phyloP scores from a whole-genome alignment of 2,113 vertebrate species.

The Pristiophorus japonicus region DNA sequence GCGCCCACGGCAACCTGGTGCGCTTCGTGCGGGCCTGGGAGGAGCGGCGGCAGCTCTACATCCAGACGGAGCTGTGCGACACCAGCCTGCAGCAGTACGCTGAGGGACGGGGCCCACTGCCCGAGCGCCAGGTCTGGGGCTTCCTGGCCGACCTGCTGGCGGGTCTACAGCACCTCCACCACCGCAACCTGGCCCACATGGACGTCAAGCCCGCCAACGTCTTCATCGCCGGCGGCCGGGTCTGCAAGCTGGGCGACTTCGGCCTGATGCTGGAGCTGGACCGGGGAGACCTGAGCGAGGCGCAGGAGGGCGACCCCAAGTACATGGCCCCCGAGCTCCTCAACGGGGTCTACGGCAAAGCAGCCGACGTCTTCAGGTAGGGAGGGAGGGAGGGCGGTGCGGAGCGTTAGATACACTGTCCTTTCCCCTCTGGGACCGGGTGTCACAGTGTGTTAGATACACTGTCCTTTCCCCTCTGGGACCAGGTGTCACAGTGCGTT shows the following conservation, averaged over 20 bases:
- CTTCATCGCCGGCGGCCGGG: conserved; percentile 66
- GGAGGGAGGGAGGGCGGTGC: background rate
- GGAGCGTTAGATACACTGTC: background rate
- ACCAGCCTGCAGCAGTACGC: conserved; percentile 72
- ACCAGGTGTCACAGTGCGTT: background rate
- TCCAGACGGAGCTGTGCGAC: conserved; percentile 80
- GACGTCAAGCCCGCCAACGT: conserved; percentile 83
- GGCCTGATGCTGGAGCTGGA: conserved; percentile 66
- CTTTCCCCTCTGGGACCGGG: background rate
- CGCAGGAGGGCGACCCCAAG: conserved; percentile 80
- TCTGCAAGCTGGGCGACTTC: conserved; percentile 80
- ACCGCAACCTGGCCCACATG: conserved; percentile 68
- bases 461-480: background rate
- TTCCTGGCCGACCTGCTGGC: conserved; percentile 74
- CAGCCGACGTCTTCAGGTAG: conserved; percentile 84
- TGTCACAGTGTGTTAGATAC: background rate
- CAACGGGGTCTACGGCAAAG: conserved; percentile 64
- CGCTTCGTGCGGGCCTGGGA: conserved; percentile 76
- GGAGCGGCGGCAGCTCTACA: conserved; percentile 70
- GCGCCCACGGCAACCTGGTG: conserved; percentile 71
- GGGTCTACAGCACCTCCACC: conserved; percentile 71
- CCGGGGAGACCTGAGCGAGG: conserved; percentile 46
- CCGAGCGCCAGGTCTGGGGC: conserved; percentile 66
- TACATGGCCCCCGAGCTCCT: conserved; percentile 87
- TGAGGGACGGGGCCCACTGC: conserved; percentile 52